Evolutionary conservation across 1,140 invertebrate species (phyloP).

Genomic region (Marisa cornuarietis): DNA sequence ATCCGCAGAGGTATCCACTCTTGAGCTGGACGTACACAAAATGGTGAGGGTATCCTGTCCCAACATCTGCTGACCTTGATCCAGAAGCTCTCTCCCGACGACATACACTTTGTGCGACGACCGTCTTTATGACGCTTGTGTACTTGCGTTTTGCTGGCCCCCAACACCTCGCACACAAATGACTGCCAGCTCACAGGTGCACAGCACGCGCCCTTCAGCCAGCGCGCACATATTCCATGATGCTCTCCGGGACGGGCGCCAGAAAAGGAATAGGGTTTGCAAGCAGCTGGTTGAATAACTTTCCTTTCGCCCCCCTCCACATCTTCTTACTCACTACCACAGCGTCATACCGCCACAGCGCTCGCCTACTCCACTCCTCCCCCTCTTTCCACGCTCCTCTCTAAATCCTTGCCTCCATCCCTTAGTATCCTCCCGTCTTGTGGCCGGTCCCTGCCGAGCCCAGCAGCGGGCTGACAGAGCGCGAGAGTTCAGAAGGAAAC

Average conservation of each 20-base stretch:
- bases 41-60: too few species aligned
- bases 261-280: too few species aligned
- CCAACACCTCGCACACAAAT: neutral
- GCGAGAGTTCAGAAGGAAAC: neutral
- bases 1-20: too few species aligned
- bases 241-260: too few species aligned
- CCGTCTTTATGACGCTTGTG: neutral
- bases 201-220: neutral
- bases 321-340: neutral
- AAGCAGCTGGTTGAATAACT: neutral
- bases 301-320: neutral
- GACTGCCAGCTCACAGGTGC: neutral
- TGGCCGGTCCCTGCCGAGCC: neutral
- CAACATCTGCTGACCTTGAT: too few species aligned
- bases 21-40: too few species aligned
- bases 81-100: too few species aligned
- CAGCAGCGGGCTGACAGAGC: too few species aligned
- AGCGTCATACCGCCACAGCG: neutral
- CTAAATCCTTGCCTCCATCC: slow-evolving; percentile 3
- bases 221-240: neutral
- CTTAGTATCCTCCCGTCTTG: neutral
- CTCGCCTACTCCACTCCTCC: neutral
- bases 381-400: neutral
- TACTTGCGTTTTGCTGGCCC: neutral
- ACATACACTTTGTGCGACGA: too few species aligned